phyloP scores from a whole-genome alignment of 2,797 vertebrate species.

The Poecilia wingei region DNA sequence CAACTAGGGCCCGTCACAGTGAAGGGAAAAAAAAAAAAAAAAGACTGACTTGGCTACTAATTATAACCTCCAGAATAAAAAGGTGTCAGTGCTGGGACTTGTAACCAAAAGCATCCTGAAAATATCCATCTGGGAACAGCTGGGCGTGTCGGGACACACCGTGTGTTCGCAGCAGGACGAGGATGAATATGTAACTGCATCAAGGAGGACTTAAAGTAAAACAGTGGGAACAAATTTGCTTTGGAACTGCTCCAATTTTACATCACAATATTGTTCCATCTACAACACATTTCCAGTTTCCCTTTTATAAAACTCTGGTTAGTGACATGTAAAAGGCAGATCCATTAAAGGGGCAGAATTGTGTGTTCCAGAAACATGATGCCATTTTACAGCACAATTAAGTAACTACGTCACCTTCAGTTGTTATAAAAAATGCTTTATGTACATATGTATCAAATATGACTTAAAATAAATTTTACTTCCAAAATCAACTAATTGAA shows the following conservation, averaged over 20 bases:
- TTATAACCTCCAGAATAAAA: conserved; percentile 69
- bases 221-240: background rate
- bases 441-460: too few species aligned
- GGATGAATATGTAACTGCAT: conserved; percentile 27
- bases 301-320: background rate
- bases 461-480: too few species aligned
- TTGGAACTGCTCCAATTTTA: background rate
- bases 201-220: conserved; percentile 22
- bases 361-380: too few species aligned
- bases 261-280: background rate
- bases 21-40: conserved; percentile 37
- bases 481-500: too few species aligned
- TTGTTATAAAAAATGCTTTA: too few species aligned
- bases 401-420: too few species aligned
- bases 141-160: conserved; percentile 51
- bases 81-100: conserved; percentile 77
- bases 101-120: conserved; percentile 72
- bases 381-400: too few species aligned
- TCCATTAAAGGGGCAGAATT: too few species aligned
- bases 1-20: conserved; percentile 53
- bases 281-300: background rate
- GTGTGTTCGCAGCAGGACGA: conserved; percentile 21
- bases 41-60: conserved; percentile 65
- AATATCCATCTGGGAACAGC: conserved; percentile 70
- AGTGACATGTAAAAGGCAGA: background rate